Evolutionary conservation across 2,888 invertebrate species (phyloP).

Genomic region (Scotopteryx bipunctaria): DNA sequence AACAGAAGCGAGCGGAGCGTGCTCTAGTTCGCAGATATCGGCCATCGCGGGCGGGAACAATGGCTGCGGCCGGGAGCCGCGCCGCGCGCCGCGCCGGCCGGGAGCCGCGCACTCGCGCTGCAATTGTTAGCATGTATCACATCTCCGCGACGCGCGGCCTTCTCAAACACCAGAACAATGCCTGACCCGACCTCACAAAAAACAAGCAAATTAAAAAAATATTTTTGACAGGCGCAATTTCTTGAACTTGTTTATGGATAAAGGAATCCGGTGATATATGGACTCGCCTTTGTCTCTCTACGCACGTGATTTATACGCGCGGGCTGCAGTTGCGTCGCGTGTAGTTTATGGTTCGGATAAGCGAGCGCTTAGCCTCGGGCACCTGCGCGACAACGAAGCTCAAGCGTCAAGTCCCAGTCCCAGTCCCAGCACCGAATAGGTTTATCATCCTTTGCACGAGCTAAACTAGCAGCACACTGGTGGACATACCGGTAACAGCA

Average conservation of each 20-base stretch:
- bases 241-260: slow-evolving; percentile 49
- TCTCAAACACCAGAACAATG: slow-evolving; percentile 50
- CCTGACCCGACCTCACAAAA: slow-evolving; percentile 50
- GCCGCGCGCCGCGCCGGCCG: slow-evolving; percentile 16
- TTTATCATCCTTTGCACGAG: too few species aligned
- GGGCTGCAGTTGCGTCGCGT: slow-evolving; percentile 1
- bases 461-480: too few species aligned
- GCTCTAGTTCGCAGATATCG: neutral
- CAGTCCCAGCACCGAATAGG: too few species aligned
- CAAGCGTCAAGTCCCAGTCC: too few species aligned
- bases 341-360: too few species aligned
- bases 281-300: slow-evolving; percentile 38
- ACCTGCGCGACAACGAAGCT: too few species aligned
- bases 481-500: too few species aligned
- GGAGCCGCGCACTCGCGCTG: slow-evolving; percentile 17
- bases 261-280: slow-evolving; percentile 58
- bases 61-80: neutral
- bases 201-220: slow-evolving; percentile 43
- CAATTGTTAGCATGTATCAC: slow-evolving; percentile 31
- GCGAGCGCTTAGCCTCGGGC: too few species aligned
- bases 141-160: slow-evolving; percentile 28
- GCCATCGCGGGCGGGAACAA: slow-evolving; percentile 17
- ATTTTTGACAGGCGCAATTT: slow-evolving; percentile 56
- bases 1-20: neutral
- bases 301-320: slow-evolving; percentile 28